Conservation (phyloP, 2,888 invertebrate species). For the Sepiola atlantica region DNA sequence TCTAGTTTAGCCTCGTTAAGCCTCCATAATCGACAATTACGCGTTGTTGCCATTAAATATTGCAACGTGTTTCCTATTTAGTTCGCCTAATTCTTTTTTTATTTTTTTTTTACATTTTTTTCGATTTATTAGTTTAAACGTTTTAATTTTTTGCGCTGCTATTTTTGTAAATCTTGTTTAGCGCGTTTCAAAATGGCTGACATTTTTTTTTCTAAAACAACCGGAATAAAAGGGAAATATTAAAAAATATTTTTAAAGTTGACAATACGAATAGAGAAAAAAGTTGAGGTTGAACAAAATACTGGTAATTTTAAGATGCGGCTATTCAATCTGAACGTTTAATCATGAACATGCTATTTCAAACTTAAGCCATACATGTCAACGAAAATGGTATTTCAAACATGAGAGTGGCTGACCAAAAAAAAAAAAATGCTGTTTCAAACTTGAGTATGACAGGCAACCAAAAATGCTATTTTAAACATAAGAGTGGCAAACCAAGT, state of each 20-base stretch:
- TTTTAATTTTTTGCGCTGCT: background rate
- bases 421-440: too few relatives aligned
- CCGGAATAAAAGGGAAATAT: background rate
- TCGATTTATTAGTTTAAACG: background rate
- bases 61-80: background rate
- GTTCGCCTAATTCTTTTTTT: background rate
- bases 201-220: background rate
- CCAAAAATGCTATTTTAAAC: too few relatives aligned
- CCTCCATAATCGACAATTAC: background rate
- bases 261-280: too few relatives aligned
- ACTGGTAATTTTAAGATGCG: too few relatives aligned
- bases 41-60: background rate
- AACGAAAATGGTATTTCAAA: too few relatives aligned
- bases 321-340: too few relatives aligned
- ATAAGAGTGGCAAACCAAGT: too few relatives aligned
- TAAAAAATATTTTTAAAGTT: background rate
- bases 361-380: too few relatives aligned
- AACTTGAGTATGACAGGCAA: too few relatives aligned
- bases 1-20: background rate
- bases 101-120: background rate
- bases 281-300: too few relatives aligned
- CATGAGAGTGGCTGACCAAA: too few relatives aligned
- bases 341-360: too few relatives aligned
- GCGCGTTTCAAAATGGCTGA: background rate
- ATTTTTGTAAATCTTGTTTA: background rate